phyloP scores from a whole-genome alignment of 1,140 invertebrate species.

The Scaptomyza montana region DNA sequence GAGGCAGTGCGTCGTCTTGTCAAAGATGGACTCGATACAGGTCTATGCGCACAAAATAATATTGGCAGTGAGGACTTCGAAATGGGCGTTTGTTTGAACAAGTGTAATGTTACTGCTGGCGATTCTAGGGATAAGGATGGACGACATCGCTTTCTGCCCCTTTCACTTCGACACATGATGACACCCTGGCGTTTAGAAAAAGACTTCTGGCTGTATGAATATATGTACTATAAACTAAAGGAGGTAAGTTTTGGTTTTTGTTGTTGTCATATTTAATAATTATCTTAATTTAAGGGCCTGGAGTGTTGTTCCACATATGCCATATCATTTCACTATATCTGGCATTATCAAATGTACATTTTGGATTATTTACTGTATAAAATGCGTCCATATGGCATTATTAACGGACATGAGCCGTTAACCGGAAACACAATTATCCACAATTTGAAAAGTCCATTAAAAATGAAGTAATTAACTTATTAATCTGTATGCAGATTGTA shows the following conservation, averaged over 20 bases:
- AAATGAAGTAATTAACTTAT: too few relatives aligned
- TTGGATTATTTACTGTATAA: constrained; percentile 95
- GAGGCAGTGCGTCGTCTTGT: constrained; percentile 89
- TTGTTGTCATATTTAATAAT: background rate
- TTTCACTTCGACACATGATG: constrained; percentile 26
- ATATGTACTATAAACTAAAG: constrained; percentile 10
- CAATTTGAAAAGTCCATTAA: too few relatives aligned
- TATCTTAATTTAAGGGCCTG: constrained; percentile 87
- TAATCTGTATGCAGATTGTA: too few relatives aligned
- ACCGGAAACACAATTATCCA: background rate
- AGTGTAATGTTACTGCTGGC: constrained; percentile 91
- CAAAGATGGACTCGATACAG: constrained; percentile 87
- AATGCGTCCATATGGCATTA: constrained; percentile 89
- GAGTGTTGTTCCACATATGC: constrained; percentile 94
- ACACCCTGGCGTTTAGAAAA: constrained; percentile 18
- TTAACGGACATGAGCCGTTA: constrained; percentile 24
- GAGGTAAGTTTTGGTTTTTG: constrained; percentile 17
- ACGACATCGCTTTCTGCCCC: constrained; percentile 83
- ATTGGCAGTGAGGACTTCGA: constrained; percentile 94
- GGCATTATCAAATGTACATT: constrained; percentile 93
- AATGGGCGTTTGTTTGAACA: constrained; percentile 95
- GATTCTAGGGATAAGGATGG: constrained; percentile 95
- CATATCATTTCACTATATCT: constrained; percentile 94
- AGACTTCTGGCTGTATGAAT: constrained; percentile 36
- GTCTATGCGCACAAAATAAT: constrained; percentile 88